Evolutionary conservation across 2,113 vertebrate genomes (phyloP).

Genomic region (Xenotilapia flavipinnis): DNA sequence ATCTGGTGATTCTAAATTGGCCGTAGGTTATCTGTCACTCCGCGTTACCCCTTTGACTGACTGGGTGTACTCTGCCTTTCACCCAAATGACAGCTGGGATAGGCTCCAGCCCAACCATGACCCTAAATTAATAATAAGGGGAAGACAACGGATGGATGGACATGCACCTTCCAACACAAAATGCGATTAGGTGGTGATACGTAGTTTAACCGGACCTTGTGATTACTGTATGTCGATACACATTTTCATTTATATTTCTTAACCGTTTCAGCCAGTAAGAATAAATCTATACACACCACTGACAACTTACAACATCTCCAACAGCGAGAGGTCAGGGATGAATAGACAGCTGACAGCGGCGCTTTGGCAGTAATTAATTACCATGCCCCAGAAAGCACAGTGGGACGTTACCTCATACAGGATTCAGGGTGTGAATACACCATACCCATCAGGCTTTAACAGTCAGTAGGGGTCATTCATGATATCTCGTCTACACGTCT

Average conservation of each 20-base stretch:
- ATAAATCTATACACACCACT: neutral
- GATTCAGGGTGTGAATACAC: neutral
- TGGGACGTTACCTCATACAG: neutral
- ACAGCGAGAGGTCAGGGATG: neutral
- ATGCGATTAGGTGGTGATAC: neutral
- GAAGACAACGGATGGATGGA: rapidly evolving
- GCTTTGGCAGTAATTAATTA: conserved; percentile 36
- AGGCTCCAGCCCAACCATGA: neutral
- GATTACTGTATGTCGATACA: neutral
- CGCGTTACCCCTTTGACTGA: neutral
- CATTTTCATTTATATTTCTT: neutral
- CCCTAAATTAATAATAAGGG: neutral
- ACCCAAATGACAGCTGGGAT: neutral
- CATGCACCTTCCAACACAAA: neutral
- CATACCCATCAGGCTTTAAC: neutral
- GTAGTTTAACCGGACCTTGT: neutral
- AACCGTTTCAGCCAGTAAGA: neutral
- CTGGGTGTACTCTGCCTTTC: neutral
- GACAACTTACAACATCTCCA: neutral
- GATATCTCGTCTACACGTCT: neutral
- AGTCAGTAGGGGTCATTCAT: neutral
- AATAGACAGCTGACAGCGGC: conserved; percentile 20
- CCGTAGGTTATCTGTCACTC: neutral
- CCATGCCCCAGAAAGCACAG: conserved; percentile 22
- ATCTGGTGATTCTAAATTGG: neutral